Percentiles rank a stretch among this genome's conserved stretches.
These are phyloP conservation scores for Mimachlamys varia DNA, from an alignment of 2,888 invertebrate genomes.

Conservation along the genomic window DNA sequence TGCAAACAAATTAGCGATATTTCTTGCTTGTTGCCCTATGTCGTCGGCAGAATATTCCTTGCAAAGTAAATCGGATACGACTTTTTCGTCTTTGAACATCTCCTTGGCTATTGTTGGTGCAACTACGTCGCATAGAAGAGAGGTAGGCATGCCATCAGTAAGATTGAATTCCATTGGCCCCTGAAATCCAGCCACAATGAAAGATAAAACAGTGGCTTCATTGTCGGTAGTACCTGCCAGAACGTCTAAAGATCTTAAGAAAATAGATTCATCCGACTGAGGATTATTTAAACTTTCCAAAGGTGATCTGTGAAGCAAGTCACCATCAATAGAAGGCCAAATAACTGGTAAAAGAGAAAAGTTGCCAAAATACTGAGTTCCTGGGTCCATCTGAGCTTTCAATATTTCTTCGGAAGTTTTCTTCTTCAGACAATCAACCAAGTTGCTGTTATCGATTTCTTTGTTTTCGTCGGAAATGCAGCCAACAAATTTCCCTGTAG, in stretches of 20 bases:
- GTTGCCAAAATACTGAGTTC: not conserved
- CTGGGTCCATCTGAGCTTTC: not conserved
- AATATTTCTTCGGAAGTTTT: not conserved
- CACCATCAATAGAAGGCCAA: conserved; percentile 47
- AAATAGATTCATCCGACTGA: not conserved
- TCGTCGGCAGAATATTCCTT: not conserved
- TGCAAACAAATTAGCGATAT: conserved; percentile 38
- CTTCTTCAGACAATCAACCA: conserved; percentile 32
- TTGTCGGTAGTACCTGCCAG: conserved; percentile 43
- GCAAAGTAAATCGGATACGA: not conserved
- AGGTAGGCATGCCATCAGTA: conserved; percentile 40
- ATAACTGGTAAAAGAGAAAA: not conserved
- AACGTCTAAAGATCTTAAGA: conserved; percentile 46
- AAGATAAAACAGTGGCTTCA: conserved; percentile 45
- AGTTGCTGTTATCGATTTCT: not conserved
- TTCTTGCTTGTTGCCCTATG: not conserved
- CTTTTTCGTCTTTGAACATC: not conserved
- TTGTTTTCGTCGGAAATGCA: conserved; percentile 37
- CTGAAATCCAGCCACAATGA: not conserved
- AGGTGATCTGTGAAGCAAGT: conserved; percentile 40
- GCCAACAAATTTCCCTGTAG: not conserved
- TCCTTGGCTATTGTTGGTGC: not conserved
- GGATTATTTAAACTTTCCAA: conserved; percentile 32
- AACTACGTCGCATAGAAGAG: conserved; percentile 39
- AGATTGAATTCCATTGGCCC: conserved; percentile 42